Percentiles rank a stretch among this genome's conserved stretches.
These are phyloP conservation scores for Sebastes jordani DNA, from an alignment of 2,797 vertebrate genomes.

Conservation along the genomic window DNA sequence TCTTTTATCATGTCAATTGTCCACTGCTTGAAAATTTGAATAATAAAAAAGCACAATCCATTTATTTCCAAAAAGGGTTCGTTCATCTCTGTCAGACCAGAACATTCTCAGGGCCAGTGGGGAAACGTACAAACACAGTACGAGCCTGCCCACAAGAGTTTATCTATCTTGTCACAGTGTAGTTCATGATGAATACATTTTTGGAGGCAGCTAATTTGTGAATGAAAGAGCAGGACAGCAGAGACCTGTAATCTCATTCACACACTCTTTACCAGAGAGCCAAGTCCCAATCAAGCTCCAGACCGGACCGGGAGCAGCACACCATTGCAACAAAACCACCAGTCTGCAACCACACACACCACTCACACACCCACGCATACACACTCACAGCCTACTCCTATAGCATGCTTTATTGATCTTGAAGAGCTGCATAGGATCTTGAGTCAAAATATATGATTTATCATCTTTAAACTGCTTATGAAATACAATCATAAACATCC, in stretches of 20 bases:
- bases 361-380: neutral
- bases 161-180: constrained; percentile 7
- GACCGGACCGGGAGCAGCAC: constrained; percentile 27
- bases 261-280: constrained; percentile 30
- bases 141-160: neutral
- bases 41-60: neutral
- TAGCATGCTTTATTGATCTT: neutral
- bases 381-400: neutral
- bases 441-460: neutral
- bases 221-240: constrained; percentile 53
- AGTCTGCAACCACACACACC: constrained; percentile 9
- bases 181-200: constrained; percentile 31
- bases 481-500: neutral
- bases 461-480: neutral
- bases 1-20: neutral
- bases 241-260: constrained; percentile 61
- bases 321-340: constrained; percentile 25
- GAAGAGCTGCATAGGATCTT: neutral
- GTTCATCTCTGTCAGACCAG: neutral
- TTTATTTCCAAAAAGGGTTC: neutral
- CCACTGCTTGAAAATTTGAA: neutral
- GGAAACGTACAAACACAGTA: neutral
- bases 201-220: constrained; percentile 55
- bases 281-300: constrained; percentile 42
- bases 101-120: neutral